Percentiles rank a stretch among this genome's conserved stretches.
Evolutionary conservation across 2,113 vertebrate species (phyloP).

Genomic region (Smithornis capensis): DNA sequence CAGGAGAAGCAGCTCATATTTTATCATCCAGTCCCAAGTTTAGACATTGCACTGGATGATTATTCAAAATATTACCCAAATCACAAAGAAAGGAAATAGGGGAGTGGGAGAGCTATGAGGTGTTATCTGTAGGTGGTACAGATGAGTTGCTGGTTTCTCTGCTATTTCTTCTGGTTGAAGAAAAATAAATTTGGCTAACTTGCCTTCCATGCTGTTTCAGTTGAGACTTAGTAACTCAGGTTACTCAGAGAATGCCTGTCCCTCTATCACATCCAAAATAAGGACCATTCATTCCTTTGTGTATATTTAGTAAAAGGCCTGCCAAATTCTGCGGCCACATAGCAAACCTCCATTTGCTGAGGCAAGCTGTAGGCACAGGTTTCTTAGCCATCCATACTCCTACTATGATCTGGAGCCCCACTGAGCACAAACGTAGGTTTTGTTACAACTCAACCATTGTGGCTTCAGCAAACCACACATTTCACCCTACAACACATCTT

Average conservation of each 20-base stretch:
- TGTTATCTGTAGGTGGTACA: neutral
- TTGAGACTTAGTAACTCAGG: neutral
- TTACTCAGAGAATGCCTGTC: neutral
- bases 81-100: neutral
- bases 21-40: neutral
- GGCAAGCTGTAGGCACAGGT: neutral
- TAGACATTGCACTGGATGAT: neutral
- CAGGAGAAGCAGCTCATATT: neutral
- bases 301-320: neutral
- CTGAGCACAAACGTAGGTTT: neutral
- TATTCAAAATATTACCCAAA: neutral
- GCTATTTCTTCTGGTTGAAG: too few relatives aligned
- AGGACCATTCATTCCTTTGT: neutral
- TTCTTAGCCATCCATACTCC: neutral
- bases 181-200: neutral
- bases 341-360: neutral
- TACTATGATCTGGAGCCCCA: neutral
- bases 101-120: neutral
- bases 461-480: neutral
- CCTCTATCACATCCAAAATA: neutral
- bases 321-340: neutral
- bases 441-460: rapidly evolving
- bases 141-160: neutral
- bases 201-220: neutral
- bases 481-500: neutral